Conservation (phyloP, 2,113 vertebrate genomes). For the Ginglymostoma cirratum region DNA sequence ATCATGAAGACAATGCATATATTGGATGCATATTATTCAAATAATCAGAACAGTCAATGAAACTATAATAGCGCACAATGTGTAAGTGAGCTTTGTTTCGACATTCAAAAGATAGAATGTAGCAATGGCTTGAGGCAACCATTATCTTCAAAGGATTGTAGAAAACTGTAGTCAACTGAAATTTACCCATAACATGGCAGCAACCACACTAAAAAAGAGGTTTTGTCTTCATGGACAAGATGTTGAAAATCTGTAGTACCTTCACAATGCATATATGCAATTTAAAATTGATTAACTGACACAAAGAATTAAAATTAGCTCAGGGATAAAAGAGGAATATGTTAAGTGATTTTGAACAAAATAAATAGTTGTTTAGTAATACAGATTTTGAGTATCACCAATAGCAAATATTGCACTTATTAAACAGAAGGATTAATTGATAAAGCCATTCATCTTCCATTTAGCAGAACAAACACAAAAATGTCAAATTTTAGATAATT, state of each 20-base stretch:
- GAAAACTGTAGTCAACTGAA: neutral
- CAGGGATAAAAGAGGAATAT: neutral
- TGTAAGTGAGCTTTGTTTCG: neutral
- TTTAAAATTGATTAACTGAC: neutral
- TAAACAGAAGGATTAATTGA: too few species aligned
- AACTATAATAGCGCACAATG: neutral
- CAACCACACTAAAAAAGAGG: neutral
- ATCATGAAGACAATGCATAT: neutral
- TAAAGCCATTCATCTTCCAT: too few species aligned
- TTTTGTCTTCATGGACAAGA: neutral
- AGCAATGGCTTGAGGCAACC: neutral
- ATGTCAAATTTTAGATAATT: too few species aligned
- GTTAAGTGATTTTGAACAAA: neutral
- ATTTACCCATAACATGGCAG: neutral
- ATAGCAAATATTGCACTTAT: too few species aligned
- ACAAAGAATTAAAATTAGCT: neutral
- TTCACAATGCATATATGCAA: neutral
- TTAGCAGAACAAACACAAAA: too few species aligned
- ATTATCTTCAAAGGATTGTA: neutral
- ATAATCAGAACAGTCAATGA: neutral
- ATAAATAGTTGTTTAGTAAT: neutral
- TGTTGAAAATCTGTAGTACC: neutral
- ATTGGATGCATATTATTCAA: neutral
- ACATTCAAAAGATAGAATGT: neutral
- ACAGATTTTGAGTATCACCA: neutral